A percentile compares a stretch with the other conserved stretches of the same genome.
phyloP scores from a whole-genome alignment of 1,140 invertebrate genomes.

The Panagrolaimus sp. region DNA sequence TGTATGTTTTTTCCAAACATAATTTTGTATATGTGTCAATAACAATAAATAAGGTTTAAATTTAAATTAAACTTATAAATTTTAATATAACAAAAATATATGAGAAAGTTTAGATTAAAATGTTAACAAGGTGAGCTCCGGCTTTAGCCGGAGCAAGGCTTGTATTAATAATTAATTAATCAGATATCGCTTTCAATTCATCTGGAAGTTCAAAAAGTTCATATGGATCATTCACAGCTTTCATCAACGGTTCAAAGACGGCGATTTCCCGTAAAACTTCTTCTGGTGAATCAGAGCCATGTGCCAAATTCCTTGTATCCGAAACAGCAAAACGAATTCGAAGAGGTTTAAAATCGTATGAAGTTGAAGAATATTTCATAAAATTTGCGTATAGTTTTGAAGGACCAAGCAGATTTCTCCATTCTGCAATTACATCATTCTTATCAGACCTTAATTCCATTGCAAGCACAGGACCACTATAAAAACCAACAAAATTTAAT shows the following conservation, averaged over 20 bases:
- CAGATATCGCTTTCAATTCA: background rate
- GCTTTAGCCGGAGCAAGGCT: too few species aligned
- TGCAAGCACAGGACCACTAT: slow-evolving; percentile 2
- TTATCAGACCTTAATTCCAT: slow-evolving; percentile 14
- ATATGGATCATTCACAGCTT: background rate
- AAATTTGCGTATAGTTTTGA: slow-evolving; percentile 15
- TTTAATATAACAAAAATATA: too few species aligned
- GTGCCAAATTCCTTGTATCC: slow-evolving; percentile 37
- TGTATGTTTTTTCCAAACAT: too few species aligned
- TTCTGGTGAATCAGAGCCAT: slow-evolving; percentile 28
- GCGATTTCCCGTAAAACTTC: slow-evolving; percentile 24
- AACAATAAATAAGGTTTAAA: too few species aligned
- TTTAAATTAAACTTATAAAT: too few species aligned
- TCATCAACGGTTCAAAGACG: slow-evolving; percentile 20
- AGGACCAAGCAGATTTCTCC: slow-evolving; percentile 16
- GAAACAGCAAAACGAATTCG: slow-evolving; percentile 31
- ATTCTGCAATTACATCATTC: slow-evolving; percentile 14
- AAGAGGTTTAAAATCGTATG: slow-evolving; percentile 17
- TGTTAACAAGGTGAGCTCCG: too few species aligned
- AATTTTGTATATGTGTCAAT: too few species aligned
- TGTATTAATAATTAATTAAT: too few species aligned
- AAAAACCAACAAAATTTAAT: too few species aligned
- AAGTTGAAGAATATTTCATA: background rate
- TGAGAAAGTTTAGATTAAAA: too few species aligned
- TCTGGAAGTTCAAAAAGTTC: background rate